Conservation (phyloP, 2,888 invertebrate species). For the Yponomeuta malinellus region DNA sequence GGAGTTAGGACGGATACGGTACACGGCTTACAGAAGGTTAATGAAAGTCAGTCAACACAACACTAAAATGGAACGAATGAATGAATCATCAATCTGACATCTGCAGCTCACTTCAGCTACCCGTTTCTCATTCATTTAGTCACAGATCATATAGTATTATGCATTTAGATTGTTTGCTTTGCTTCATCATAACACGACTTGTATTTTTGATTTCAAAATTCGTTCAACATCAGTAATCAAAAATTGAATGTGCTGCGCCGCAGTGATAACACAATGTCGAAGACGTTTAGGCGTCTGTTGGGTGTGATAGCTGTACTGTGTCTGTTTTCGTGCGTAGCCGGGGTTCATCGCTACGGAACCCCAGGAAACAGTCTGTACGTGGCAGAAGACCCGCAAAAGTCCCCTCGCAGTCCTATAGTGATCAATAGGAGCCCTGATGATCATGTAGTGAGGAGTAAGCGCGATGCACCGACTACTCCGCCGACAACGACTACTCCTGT, state of each 20-base stretch:
- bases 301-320: constrained; percentile 44
- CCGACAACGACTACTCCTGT: constrained; percentile 42
- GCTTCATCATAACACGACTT: background rate
- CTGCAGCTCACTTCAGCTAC: background rate
- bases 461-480: constrained; percentile 36
- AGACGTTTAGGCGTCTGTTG: constrained; percentile 49
- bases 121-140: too few species aligned
- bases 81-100: too few species aligned
- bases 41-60: too few species aligned
- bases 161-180: background rate
- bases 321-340: constrained; percentile 42
- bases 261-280: constrained; percentile 70
- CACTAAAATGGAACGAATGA: too few species aligned
- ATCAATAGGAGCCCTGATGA: background rate
- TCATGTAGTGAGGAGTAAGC: constrained; percentile 44
- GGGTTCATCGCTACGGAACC: constrained; percentile 43
- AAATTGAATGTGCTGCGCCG: constrained; percentile 42
- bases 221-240: background rate
- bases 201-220: constrained; percentile 11
- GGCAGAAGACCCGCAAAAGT: constrained; percentile 36
- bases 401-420: constrained; percentile 23
- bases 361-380: constrained; percentile 53
- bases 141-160: too few species aligned
- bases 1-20: too few species aligned
- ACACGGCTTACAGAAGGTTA: too few species aligned